Evolutionary conservation across 2,888 invertebrate species (phyloP).

Genomic region (Caenorhabditis imperialis): DNA sequence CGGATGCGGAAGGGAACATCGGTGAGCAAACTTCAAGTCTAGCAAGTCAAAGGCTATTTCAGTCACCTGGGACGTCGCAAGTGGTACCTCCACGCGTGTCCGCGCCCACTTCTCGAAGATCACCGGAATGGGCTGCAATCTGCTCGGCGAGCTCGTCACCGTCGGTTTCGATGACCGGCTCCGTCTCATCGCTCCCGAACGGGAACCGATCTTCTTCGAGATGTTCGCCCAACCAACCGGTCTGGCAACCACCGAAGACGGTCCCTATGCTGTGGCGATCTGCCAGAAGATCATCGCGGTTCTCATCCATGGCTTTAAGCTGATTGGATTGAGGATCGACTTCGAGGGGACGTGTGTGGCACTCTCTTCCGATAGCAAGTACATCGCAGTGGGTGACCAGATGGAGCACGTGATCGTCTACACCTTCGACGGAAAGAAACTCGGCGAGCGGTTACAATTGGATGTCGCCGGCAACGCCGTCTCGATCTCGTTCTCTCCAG

Average conservation of each 20-base stretch:
- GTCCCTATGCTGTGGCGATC: slow-evolving; percentile 85
- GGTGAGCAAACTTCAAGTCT: slow-evolving; percentile 79
- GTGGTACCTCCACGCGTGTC: slow-evolving; percentile 88
- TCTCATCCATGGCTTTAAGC: neutral
- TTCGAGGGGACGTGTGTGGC: slow-evolving; percentile 91
- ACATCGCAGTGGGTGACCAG: slow-evolving; percentile 91
- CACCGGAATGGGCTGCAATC: slow-evolving; percentile 86
- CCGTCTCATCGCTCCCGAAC: slow-evolving; percentile 9
- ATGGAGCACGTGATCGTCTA: slow-evolving; percentile 83
- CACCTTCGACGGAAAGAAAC: slow-evolving; percentile 79
- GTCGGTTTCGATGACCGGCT: slow-evolving; percentile 95
- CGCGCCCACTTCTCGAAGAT: too few relatives aligned
- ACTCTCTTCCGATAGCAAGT: slow-evolving; percentile 84
- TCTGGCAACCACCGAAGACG: slow-evolving; percentile 65
- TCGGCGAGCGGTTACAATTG: slow-evolving; percentile 57
- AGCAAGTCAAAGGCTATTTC: too few relatives aligned
- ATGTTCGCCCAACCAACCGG: slow-evolving; percentile 75
- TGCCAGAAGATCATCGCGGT: slow-evolving; percentile 82
- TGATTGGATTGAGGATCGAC: slow-evolving; percentile 70
- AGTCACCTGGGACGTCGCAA: slow-evolving; percentile 79
- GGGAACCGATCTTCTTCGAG: slow-evolving; percentile 33
- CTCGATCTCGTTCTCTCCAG: slow-evolving; percentile 90
- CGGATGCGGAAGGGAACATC: slow-evolving; percentile 92
- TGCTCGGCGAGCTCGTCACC: slow-evolving; percentile 83
- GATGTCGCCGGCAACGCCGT: slow-evolving; percentile 87